phyloP scores from a whole-genome alignment of 2,113 vertebrate genomes.

The Bujurquina vittata region DNA sequence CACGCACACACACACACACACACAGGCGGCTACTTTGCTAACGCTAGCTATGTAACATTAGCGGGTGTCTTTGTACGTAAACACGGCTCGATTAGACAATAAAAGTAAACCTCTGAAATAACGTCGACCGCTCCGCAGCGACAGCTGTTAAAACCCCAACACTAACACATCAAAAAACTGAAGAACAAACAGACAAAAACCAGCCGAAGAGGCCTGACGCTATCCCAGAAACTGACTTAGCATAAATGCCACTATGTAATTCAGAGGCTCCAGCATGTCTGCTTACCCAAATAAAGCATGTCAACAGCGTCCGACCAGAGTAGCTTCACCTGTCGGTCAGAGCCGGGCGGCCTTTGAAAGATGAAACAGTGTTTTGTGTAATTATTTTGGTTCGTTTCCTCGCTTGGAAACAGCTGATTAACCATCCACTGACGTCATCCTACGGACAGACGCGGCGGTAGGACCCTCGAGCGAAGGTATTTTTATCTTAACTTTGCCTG shows the following conservation, averaged over 20 bases:
- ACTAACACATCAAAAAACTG: not conserved
- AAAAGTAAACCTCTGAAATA: fast-evolving
- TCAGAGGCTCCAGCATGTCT: not conserved
- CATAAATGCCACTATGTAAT: conserved; percentile 54
- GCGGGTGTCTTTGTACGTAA: not conserved
- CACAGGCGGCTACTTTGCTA: conserved; percentile 31
- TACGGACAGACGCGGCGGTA: conserved; percentile 7
- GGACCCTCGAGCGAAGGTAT: conserved; percentile 37
- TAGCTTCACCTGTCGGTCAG: not conserved
- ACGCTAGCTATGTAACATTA: conserved; percentile 33
- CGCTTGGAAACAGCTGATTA: conserved; percentile 75
- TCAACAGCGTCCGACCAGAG: conserved; percentile 41
- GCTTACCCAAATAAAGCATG: conserved; percentile 75
- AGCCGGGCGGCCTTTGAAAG: not conserved
- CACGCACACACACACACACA: not conserved
- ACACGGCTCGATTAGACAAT: fast-evolving
- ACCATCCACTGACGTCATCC: conserved; percentile 62
- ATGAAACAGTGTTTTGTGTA: conserved; percentile 39
- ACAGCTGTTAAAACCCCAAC: not conserved
- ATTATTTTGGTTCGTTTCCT: conserved; percentile 51
- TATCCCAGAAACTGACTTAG: conserved; percentile 68
- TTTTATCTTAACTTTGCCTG: conserved; percentile 56
- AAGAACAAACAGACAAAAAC: conserved; percentile 56
- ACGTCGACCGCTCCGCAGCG: not conserved
- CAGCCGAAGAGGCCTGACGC: conserved; percentile 61